phyloP scores from a whole-genome alignment of 1,140 invertebrate genomes.

The Eumeta japonica region DNA sequence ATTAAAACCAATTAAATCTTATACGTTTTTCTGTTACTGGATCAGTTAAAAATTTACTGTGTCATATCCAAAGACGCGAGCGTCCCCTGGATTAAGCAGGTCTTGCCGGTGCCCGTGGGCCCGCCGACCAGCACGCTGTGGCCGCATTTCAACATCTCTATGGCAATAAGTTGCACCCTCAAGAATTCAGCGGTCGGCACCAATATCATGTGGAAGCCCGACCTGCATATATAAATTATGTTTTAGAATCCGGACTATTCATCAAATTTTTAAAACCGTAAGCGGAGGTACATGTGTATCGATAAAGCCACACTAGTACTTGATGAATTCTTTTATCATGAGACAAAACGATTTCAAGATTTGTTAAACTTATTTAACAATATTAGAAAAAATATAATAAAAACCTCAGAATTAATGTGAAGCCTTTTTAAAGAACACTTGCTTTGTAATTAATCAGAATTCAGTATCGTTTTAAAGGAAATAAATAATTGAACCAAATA shows the following conservation, averaged over 20 bases:
- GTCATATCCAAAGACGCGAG: slow-evolving; percentile 62
- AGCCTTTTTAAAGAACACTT: too few relatives aligned
- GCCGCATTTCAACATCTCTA: slow-evolving; percentile 61
- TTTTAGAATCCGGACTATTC: too few relatives aligned
- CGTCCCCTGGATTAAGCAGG: slow-evolving; percentile 70
- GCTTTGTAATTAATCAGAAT: too few relatives aligned
- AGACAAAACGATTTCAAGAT: not conserved
- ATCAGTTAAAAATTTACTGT: slow-evolving; percentile 41
- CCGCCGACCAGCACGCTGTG: slow-evolving; percentile 75
- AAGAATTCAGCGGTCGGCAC: slow-evolving; percentile 83
- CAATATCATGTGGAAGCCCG: slow-evolving; percentile 77
- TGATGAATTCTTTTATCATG: too few relatives aligned
- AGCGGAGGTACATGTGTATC: too few relatives aligned
- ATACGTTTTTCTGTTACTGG: too few relatives aligned
- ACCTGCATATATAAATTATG: slow-evolving; percentile 44
- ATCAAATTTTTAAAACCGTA: too few relatives aligned
- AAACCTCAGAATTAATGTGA: too few relatives aligned
- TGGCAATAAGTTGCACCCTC: slow-evolving; percentile 72
- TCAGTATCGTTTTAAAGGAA: too few relatives aligned
- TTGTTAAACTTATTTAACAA: not conserved
- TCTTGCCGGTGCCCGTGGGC: slow-evolving; percentile 81
- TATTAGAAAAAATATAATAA: too few relatives aligned
- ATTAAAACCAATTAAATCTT: slow-evolving; percentile 6
- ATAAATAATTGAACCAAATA: too few relatives aligned
- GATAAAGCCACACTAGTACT: too few relatives aligned